These are phyloP conservation scores for Piliocolobus tephrosceles DNA, from an alignment of 2,113 vertebrate genomes.

Conservation along the genomic window DNA sequence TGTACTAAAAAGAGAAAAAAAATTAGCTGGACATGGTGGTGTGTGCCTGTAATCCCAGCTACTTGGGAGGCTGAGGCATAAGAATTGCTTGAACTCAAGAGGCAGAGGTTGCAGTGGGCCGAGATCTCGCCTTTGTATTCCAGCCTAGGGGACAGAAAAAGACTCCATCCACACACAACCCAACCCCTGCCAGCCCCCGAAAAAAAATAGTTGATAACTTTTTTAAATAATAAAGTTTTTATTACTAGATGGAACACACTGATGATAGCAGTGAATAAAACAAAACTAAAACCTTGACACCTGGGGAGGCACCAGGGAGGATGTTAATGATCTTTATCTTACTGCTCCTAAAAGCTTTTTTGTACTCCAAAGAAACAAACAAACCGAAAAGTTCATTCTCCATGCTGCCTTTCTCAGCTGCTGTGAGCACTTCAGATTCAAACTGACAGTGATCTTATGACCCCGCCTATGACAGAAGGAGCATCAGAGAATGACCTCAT, in stretches of 20 bases:
- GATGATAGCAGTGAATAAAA: not conserved
- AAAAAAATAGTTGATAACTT: too few species aligned
- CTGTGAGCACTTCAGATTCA: not conserved
- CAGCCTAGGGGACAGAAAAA: too few species aligned
- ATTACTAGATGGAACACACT: not conserved
- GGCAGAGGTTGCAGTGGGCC: too few species aligned
- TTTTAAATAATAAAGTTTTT: not conserved
- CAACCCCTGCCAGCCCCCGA: too few species aligned
- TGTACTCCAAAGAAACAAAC: not conserved
- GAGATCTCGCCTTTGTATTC: too few species aligned
- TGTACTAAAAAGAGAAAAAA: too few species aligned
- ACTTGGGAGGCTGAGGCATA: too few species aligned
- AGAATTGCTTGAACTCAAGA: too few species aligned
- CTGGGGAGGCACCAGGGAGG: not conserved
- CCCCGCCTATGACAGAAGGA: not conserved
- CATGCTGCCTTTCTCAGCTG: not conserved
- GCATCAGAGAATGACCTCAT: not conserved
- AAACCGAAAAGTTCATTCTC: not conserved
- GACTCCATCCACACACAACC: too few species aligned
- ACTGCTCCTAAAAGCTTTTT: not conserved
- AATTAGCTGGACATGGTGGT: too few species aligned
- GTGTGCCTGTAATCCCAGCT: too few species aligned
- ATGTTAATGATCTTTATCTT: not conserved
- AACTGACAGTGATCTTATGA: not conserved
- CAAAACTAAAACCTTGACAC: not conserved